Evolutionary conservation across 2,113 vertebrate species (phyloP).

Genomic region (Marcusenius ussheri): DNA sequence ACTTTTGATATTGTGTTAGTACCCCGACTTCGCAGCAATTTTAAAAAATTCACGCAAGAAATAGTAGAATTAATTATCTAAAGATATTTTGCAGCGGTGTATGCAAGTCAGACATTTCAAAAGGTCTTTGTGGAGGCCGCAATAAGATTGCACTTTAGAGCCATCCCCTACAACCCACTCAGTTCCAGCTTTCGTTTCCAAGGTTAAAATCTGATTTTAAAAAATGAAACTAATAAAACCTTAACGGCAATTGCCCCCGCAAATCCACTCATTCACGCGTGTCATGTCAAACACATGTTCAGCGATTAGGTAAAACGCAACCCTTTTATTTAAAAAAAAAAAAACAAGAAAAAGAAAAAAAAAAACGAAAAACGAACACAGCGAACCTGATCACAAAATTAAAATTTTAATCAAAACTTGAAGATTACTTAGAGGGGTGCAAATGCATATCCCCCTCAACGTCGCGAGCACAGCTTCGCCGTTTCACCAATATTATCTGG

Average conservation of each 20-base stretch:
- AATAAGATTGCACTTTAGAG: not conserved
- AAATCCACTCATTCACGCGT: not conserved
- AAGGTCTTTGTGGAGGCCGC: not conserved
- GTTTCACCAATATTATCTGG: not conserved
- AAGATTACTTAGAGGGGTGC: not conserved
- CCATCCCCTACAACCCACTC: not conserved
- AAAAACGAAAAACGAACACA: not conserved
- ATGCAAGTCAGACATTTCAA: not conserved
- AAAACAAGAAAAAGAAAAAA: not conserved
- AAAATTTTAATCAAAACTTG: not conserved
- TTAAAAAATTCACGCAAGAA: not conserved
- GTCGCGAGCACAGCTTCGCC: not conserved
- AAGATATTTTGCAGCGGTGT: too few relatives aligned
- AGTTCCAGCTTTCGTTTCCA: not conserved
- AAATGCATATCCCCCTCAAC: not conserved
- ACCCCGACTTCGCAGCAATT: not conserved
- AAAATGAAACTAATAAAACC: not conserved
- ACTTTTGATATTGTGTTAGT: not conserved
- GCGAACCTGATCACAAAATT: not conserved
- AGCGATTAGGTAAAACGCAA: not conserved
- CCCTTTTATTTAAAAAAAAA: not conserved
- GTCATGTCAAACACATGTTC: not conserved
- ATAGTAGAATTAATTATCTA: not conserved
- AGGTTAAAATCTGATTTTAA: not conserved
- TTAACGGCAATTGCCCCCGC: not conserved